Evolutionary conservation across 2,797 vertebrate genomes (phyloP), one percentile per base, ranked within the genome.

Genomic region (Muraenolepis orangiensis): DNA sequence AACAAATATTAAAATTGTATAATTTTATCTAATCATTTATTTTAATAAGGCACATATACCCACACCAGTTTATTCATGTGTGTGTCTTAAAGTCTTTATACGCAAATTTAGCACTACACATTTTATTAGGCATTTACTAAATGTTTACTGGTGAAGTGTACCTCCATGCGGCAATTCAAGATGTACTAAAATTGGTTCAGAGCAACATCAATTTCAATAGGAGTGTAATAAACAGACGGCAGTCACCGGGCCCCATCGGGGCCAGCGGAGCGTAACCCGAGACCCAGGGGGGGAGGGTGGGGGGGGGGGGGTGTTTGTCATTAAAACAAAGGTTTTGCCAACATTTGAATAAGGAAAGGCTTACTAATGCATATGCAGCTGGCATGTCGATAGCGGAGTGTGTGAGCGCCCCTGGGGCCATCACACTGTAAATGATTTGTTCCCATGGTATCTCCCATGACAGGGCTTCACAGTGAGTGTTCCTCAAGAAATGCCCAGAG

Each of bases 331-430:
- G 6, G 2, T 57, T n/a, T 57, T 71, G 80, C 71, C 73, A 86
- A 82, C 80, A 80, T 86, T 74, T 87, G 74, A 89, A 88, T 85
- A 80, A 82, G 67, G 71, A 42, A 75, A 26, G 87, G 83, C 87
- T 85, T 87, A 83, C 77, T 79, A 82, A 86, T 81, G 40, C 66
- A 86, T n/a, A n/a, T 73, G 51, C 51, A 40, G 28, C 77, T 73
- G 79, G 72, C 61, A 42, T 67, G 72, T 72, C 81, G 81, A 80
- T 83, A 78, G 78, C 69, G 72, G 66, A 66, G 73, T 74, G 78
- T 1, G 70, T 51, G 75, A 42, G 82, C 70, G 74, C 76, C 83
- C 80, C 82, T 72, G 73, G 80, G 79, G 82, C 84, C 77, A 78
- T 80, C 72, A 51, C 74, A 72, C 69, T 26, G 23, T n/a, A 74